These are phyloP conservation scores for Sprattus sprattus DNA, from an alignment of 2,113 vertebrate species.

Conservation along the genomic window DNA sequence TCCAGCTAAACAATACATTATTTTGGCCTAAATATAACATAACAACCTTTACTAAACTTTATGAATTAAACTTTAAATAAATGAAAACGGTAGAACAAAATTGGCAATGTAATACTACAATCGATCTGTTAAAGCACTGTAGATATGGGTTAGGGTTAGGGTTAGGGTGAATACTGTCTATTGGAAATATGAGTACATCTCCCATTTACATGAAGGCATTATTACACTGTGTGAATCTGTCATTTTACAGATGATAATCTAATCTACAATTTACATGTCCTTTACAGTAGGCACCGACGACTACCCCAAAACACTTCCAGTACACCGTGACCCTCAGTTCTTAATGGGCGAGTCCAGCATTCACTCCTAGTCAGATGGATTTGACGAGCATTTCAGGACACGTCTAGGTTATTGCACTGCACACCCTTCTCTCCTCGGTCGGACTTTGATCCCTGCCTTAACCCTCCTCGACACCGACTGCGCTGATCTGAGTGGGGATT, in stretches of 20 bases:
- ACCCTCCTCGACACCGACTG: background rate
- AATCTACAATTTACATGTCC: constrained; percentile 6
- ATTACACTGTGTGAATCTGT: background rate
- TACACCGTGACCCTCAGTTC: background rate
- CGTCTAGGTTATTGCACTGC: background rate
- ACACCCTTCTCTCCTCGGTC: background rate
- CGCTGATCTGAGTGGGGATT: background rate
- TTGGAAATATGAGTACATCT: background rate
- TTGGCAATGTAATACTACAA: background rate
- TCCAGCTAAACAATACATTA: background rate
- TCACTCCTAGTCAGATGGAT: background rate
- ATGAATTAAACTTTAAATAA: background rate
- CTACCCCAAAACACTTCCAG: background rate
- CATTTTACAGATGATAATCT: background rate
- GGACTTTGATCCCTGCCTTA: constrained; percentile 8
- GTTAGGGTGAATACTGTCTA: background rate
- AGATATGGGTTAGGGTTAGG: too few species aligned
- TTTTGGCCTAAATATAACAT: background rate
- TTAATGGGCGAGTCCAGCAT: background rate
- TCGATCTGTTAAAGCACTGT: background rate
- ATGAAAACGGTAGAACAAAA: background rate
- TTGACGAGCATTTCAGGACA: constrained; percentile 9
- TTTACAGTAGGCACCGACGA: background rate
- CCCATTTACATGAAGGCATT: background rate
- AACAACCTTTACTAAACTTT: background rate